Evolutionary conservation across 2,888 invertebrate species (phyloP), one percentile per base, ranked within the genome.

Genomic region (Parnassius smintheus): DNA sequence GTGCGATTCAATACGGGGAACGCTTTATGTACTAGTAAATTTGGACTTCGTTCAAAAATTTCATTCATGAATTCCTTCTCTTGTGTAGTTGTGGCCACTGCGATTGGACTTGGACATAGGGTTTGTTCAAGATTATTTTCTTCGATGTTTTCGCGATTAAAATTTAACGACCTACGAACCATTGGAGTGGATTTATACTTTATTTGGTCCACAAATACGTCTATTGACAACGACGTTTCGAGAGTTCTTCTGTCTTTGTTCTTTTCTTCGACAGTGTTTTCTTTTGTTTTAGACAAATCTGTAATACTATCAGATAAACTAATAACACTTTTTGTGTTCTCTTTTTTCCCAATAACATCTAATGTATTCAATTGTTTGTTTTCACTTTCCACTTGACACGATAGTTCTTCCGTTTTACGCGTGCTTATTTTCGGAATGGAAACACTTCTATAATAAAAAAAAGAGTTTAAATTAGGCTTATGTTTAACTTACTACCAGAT

Each of bases 121-220:
- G 88, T 89, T 65, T 81, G 76, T 64, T 87, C 86, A 1, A 76
- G 72, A 48, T 86, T 80, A 46, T 72, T 67, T 53, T 75, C 73
- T 59, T 78, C 71, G 9, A 58, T 56, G 61, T 76, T 72, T 22
- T 79, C 72, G 52, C 66, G 69, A 25, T 76, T 72, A 66, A 91
- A 92, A 65, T 83, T 83, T 0, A 92, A 75, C 1, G 90, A 90
- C 64, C 91, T 91, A 58, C 80, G 80, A 2, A 85, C 88, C 2
- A 88, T 68, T 0, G 92, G 92, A 0, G 92, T 92, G 0, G 91
- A 92, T 50, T 86, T 88, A 55, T 88, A 77, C 64, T 77, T 82
- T 11, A 92, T 82, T 49, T 88, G 77, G 66, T 82, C 77, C 1
- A 79, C 81, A 72, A 92, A 92, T 66, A 83, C 88, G 41, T 77